Conservation (phyloP, 37 sponge, comb jelly and placozoan genomes). For the Crambe crambe region DNA sequence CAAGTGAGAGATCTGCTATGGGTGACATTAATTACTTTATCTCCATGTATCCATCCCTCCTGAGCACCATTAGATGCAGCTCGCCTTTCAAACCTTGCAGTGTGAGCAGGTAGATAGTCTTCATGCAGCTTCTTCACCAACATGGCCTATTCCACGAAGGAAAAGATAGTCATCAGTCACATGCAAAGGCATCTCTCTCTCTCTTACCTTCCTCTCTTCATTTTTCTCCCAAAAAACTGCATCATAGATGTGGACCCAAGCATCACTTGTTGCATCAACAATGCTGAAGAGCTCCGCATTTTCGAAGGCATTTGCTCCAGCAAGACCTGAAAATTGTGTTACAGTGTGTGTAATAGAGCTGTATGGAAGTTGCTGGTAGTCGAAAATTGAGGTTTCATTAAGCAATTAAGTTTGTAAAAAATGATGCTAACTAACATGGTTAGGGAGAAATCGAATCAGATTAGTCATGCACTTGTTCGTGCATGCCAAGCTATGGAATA, state of each 20-base stretch:
- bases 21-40: slow-evolving; percentile 35
- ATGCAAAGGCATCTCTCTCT: background rate
- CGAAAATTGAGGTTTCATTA: too few species aligned
- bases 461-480: too few species aligned
- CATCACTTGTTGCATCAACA: slow-evolving; percentile 46
- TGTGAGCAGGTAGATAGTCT: slow-evolving; percentile 11
- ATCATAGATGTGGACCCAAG: slow-evolving; percentile 15
- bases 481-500: too few species aligned
- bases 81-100: slow-evolving; percentile 12
- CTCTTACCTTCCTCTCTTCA: slow-evolving; percentile 34
- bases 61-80: slow-evolving; percentile 17
- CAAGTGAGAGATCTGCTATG: too few species aligned
- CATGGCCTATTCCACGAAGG: background rate
- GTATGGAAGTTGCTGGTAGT: too few species aligned
- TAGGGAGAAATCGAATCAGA: too few species aligned
- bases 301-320: slow-evolving; percentile 34
- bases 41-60: slow-evolving; percentile 52
- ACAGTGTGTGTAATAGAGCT: too few species aligned
- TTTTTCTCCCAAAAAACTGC: slow-evolving; percentile 45
- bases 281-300: slow-evolving; percentile 33
- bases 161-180: background rate
- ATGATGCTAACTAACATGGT: too few species aligned
- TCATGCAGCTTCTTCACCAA: slow-evolving; percentile 13
- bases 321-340: slow-evolving; percentile 45
- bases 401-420: too few species aligned